These are phyloP conservation scores for Bombylius discolor DNA, from an alignment of 2,888 invertebrate genomes.

Conservation along the genomic window DNA sequence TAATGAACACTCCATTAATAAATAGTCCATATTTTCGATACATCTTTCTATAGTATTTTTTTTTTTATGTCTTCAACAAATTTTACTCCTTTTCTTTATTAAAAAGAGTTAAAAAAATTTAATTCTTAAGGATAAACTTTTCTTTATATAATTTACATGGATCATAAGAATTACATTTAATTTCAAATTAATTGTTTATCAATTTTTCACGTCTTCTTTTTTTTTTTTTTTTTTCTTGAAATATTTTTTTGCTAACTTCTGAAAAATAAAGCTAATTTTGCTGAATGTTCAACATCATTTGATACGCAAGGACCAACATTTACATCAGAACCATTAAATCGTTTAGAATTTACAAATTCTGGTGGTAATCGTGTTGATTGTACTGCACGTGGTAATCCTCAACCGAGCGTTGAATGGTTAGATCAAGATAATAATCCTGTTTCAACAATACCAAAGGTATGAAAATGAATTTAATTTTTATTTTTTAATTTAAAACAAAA, in stretches of 20 bases:
- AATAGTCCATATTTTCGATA: no score
- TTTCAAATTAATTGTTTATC: no score
- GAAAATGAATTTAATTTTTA: not conserved
- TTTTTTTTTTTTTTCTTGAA: not conserved
- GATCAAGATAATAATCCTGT: conserved; percentile 41
- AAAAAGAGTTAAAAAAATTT: no score
- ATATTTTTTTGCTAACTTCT: not conserved
- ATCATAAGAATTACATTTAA: no score
- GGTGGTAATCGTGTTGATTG: conserved; percentile 42
- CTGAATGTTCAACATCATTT: conserved; percentile 33
- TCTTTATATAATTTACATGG: no score
- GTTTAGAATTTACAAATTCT: conserved; percentile 43
- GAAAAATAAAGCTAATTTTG: not conserved
- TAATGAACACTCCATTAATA: no score
- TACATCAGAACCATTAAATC: conserved; percentile 40
- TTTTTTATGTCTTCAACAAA: no score
- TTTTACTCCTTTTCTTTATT: no score
- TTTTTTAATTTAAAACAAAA: no score
- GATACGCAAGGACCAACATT: conserved; percentile 45
- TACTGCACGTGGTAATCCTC: conserved; percentile 41
- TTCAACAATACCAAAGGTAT: conserved; percentile 38
- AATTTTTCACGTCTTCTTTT: no score
- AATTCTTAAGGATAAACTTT: no score
- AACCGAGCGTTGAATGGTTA: conserved; percentile 42
- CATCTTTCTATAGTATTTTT: no score